Evolutionary conservation across 2,113 vertebrate genomes (phyloP), one percentile per base, ranked within the genome.

Genomic region (Nesoenas mayeri): DNA sequence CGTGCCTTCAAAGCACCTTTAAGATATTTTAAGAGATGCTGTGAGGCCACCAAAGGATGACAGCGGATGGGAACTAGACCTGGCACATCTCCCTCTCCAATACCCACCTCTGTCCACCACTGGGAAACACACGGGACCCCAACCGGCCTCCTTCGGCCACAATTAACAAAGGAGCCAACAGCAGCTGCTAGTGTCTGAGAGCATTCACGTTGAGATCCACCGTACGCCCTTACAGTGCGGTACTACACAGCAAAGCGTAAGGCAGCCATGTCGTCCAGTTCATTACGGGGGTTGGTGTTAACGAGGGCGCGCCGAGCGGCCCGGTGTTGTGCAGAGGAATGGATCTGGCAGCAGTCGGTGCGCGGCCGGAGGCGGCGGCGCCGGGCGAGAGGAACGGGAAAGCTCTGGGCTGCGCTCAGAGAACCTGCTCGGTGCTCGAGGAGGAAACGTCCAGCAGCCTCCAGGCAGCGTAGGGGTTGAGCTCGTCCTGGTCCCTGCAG

Each of bases 401-500:
- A 80, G 80, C 56, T n/a, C 50, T 29, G 1, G 66, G 91, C 18
- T 19, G 12, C 6, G 32, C 93, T 99, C 98, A 99, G 80, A 99
- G 98, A 88, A 99, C 98, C 97, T 99, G 99, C 96, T 99, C 99
- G 0, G 99, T 98, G 98, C 99, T 99, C 1, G 99, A 99, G 3
- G 99, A 98, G 0, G 99, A 99, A 85, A 99, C 98, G 97, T 99
- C 99, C 92, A 99, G 96, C 5, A 99, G 98, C 92, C 99, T 98
- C 99, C 99, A 99, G 42, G 99, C 99, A 2, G 98, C 98, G 1
- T 98, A 97, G 0, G 99, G 99, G 96, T 99, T 99, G 51, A 99
- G 98, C 77, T 99, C 99, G 2, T 99, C 98, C 97, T 99, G 99
- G 97, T 99, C 99, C 57, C 99, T 97, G 98, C 99, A 99, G 28